Base-by-base conservation (phyloP, 1,140 invertebrate species). In the Papilio polytes region DNA sequence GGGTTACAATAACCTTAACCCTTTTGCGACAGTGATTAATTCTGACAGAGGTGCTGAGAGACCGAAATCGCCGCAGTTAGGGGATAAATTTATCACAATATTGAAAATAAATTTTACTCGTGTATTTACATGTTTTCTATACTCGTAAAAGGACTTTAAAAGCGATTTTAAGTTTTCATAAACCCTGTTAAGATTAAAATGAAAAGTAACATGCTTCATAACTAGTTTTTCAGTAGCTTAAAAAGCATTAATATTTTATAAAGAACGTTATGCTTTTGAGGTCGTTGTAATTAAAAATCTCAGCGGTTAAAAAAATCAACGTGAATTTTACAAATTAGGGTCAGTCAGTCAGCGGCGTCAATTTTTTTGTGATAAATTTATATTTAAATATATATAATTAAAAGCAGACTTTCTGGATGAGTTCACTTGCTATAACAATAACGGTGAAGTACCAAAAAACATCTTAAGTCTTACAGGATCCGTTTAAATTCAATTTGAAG, bases 1-100 rank as follows among this genome's bases (percentile, higher is more conserved):
- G 77, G 77, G 77, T 63, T 46, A 78, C 53, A 78, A 66, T 78
- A 78, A 78, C 77, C 76, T 78, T 78, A 77, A 78, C 76, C 77
- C 56, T 78, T 78, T 63, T 78, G 77, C 66, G 53, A 78, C 53
- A 66, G 77, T 78, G 77, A 78, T 78, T 78, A 78, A 78, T 78
- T 78, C 36, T 77, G 74, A 56, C 48, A 56, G 74, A 53, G 31
- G 74, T 77, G 48, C 74, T 59, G 74, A 77, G 72, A 18, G 72
- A 3, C 72, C 72, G 41, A 44, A 46, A 46, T 41, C 72, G 72
- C 26, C 63, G 63, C 63, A 31, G 63, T 70, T 70, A 70, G 13
- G 26, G 63, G 26, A 70, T 70, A 63, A 63, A 63, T 70, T 70
- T 70, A 70, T 70, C 26, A 31, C 63, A 70, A 70, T 36, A 70